Evolutionary conservation across 2,797 vertebrate genomes (phyloP).

Genomic region (Clarias platycephalus): DNA sequence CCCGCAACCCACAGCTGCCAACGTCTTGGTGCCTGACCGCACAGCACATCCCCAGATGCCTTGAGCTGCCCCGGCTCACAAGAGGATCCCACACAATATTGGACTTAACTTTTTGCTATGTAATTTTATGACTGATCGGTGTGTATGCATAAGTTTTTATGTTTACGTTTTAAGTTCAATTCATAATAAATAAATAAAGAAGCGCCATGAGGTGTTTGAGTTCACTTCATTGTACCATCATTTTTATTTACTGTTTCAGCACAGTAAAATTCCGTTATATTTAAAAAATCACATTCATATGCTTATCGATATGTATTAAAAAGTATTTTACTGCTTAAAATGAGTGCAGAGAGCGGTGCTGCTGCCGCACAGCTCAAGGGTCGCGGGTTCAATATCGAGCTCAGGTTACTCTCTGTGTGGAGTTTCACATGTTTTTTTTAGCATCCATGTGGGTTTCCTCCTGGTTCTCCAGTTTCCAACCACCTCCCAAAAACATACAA

Average conservation of each 20-base stretch:
- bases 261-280: background rate
- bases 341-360: background rate
- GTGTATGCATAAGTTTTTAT: too few relatives aligned
- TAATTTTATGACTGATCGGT: too few relatives aligned
- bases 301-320: background rate
- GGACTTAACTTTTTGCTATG: too few relatives aligned
- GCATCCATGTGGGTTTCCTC: background rate
- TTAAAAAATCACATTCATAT: background rate
- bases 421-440: background rate
- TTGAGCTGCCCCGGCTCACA: too few relatives aligned
- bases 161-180: too few relatives aligned
- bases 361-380: background rate
- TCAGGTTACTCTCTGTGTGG: background rate
- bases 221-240: too few relatives aligned
- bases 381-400: background rate
- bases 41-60: too few relatives aligned
- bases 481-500: background rate
- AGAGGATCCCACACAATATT: too few relatives aligned
- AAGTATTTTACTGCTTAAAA: constrained; percentile 1
- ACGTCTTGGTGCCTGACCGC: too few relatives aligned
- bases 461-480: background rate
- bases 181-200: too few relatives aligned
- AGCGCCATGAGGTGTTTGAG: too few relatives aligned
- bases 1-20: too few relatives aligned
- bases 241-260: background rate